Evolutionary conservation across 37 sponge, comb jelly and placozoan genomes (phyloP), one percentile per base, ranked within the genome.

Genomic region (Chondrosia reniformis): DNA sequence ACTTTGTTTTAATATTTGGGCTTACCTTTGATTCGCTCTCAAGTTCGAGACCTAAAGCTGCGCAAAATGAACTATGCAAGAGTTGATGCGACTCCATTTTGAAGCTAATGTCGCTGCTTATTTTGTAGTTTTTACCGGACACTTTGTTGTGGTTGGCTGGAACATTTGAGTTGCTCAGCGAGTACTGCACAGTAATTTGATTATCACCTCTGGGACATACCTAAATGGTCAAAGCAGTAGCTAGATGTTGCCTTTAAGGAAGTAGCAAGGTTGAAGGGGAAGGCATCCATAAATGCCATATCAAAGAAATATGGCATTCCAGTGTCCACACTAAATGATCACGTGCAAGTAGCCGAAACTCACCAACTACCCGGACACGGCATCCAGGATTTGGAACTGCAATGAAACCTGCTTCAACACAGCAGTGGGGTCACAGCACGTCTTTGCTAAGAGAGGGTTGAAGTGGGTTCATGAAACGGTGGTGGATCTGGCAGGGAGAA

Each of bases 401-500:
- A 58, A 81, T 74, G 82, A 81, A 74, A 76, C 82, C 5, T 63
- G 82, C 33, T 72, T 82, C 59, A 41, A 42, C 22, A 52, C 76
- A n/a, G 31, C 58, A 31, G 77, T 55, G 46, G 59, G 40, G 19
- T 49, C 83, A 4, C 59, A 52, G 25, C 33, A 28, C 25, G 76
- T 82, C 19, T 30, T 82, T 33, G 57, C 73, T 6, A 74, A 58
- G 63, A 76, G 73, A 31, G 83, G 83, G 2, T 54, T 55, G 15
- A 82, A 56, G 39, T 69, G 45, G 59, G 76, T 77, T 7, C 49
- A 46, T 7, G 83, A 78, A 33, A 76, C 19, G 24, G 57, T 41
- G 58, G 62, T 37, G 83, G 83, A 24, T 82, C 83, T 17, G 83
- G 83, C 3, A 76, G 64, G 63, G 76, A 82, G 55, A 39, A 77